A percentile compares a stretch with the other conserved stretches of the same genome.
phyloP scores from a whole-genome alignment of 2,888 invertebrate genomes.

The Agrilus cyanescens region DNA sequence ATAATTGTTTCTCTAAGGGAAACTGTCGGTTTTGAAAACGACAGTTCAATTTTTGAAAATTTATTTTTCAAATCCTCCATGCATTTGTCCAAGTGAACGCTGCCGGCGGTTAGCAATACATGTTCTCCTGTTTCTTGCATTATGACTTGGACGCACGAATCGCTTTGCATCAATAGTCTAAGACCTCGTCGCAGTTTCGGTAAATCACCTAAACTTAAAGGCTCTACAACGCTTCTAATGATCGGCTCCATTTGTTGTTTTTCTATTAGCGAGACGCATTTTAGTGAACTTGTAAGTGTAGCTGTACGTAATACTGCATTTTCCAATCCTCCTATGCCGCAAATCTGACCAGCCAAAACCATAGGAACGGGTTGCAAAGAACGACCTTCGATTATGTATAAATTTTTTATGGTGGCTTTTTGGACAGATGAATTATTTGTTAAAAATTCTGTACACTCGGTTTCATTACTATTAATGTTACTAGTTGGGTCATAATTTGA shows the following conservation, averaged over 20 bases:
- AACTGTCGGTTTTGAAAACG: slow-evolving; percentile 90
- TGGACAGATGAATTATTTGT: slow-evolving; percentile 47
- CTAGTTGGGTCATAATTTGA: slow-evolving; percentile 74
- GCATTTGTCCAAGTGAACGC: slow-evolving; percentile 94
- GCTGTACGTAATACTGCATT: slow-evolving; percentile 79
- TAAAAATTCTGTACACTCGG: slow-evolving; percentile 34
- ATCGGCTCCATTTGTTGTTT: slow-evolving; percentile 71
- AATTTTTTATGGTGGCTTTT: slow-evolving; percentile 49
- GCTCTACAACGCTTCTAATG: slow-evolving; percentile 86
- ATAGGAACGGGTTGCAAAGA: slow-evolving; percentile 70
- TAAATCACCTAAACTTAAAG: slow-evolving; percentile 68
- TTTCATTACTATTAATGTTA: slow-evolving; percentile 9
- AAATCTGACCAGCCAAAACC: slow-evolving; percentile 82
- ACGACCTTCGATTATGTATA: slow-evolving; percentile 88
- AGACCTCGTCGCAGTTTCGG: slow-evolving; percentile 62
- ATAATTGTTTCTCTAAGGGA: slow-evolving; percentile 92
- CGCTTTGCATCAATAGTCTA: slow-evolving; percentile 81
- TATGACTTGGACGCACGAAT: slow-evolving; percentile 83
- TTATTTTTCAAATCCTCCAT: slow-evolving; percentile 75
- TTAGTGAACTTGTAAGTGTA: slow-evolving; percentile 69
- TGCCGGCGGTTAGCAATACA: slow-evolving; percentile 89
- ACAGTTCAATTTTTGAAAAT: slow-evolving; percentile 78
- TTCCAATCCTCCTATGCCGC: slow-evolving; percentile 79
- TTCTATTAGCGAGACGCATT: slow-evolving; percentile 82
- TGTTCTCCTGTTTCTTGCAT: slow-evolving; percentile 92